Evolutionary conservation across 2,888 invertebrate species (phyloP), one percentile per base, ranked within the genome.

Genomic region (Embidobia sp.): DNA sequence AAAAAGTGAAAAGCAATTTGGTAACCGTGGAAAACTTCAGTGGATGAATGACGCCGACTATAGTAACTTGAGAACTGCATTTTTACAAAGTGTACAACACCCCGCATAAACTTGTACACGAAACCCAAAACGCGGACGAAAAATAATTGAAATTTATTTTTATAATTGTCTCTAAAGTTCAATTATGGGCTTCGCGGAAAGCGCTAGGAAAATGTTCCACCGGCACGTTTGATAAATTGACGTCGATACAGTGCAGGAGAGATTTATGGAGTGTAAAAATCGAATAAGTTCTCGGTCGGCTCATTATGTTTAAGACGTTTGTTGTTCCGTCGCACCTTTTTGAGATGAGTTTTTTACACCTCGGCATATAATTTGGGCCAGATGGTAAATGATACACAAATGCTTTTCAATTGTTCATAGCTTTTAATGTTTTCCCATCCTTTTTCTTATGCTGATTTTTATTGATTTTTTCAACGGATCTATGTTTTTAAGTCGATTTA

Each of bases 271-370:
- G 61, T 19, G 22, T 22, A 48, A 61, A 10, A n/a, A 16, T 27
- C 29, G 15, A 44, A 69, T 59, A 35, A 31, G 19, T 46, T 53
- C 11, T 37, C 27, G 7, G 22, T 22, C 11, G 26, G 31, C 22
- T 59, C 46, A 70, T 70, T 61, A 70, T 63, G 13, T 70, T 46
- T 37, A 70, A 70, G 51, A 70, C 57, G 57, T 61, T 70, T 53
- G 70, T 70, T 61, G 19, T 70, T 44, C 44, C 44, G 13, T 35
- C 35, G 53, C 63, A 72, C 63, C 72, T 72, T 72, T 63, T 11
- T 3, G 31, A 40, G 63, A 55, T 63, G 48, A 53, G 15, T 42
- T 72, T 72, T 72, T 61, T 72, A 53, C 63, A 72, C 55, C 55
- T 55, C 10, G 26, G 44, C 72, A 40, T 63, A 42, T 63, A 55